Evolutionary conservation across 2,888 invertebrate species (phyloP).

Genomic region (Resseliella maxima): DNA sequence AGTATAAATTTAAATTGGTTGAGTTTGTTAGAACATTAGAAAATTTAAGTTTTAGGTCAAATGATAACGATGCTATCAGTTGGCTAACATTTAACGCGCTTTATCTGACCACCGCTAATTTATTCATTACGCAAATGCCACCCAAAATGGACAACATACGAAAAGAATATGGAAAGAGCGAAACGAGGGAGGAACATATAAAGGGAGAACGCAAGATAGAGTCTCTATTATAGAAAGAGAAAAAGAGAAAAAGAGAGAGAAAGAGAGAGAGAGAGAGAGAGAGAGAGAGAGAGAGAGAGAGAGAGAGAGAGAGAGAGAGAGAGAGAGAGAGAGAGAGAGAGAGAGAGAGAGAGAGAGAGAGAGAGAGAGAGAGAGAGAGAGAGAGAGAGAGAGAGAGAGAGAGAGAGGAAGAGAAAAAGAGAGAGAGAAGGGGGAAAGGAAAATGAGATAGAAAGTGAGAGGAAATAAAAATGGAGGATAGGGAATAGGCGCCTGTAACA

Average conservation of each 20-base stretch:
- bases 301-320: too few relatives aligned
- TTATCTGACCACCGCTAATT: conserved; percentile 11
- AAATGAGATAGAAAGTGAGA: not conserved
- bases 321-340: not conserved
- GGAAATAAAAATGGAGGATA: not conserved
- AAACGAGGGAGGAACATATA: too few relatives aligned
- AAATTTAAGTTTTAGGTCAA: conserved; percentile 16
- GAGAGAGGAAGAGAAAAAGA: too few relatives aligned
- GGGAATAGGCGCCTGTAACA: too few relatives aligned
- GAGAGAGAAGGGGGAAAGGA: not conserved
- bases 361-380: not conserved
- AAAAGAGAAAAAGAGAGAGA: not conserved
- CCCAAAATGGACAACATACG: not conserved
- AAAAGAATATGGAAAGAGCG: not conserved
- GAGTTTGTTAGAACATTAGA: not conserved
- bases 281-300: not conserved
- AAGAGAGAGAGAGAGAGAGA: not conserved
- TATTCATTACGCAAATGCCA: conserved; percentile 16
- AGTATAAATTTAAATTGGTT: not conserved
- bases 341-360: not conserved
- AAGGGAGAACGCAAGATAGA: too few relatives aligned
- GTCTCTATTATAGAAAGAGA: too few relatives aligned
- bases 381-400: not conserved
- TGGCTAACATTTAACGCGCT: not conserved
- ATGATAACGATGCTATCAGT: not conserved